phyloP scores from a whole-genome alignment of 2,113 vertebrate genomes.

The Silurus glanis region DNA sequence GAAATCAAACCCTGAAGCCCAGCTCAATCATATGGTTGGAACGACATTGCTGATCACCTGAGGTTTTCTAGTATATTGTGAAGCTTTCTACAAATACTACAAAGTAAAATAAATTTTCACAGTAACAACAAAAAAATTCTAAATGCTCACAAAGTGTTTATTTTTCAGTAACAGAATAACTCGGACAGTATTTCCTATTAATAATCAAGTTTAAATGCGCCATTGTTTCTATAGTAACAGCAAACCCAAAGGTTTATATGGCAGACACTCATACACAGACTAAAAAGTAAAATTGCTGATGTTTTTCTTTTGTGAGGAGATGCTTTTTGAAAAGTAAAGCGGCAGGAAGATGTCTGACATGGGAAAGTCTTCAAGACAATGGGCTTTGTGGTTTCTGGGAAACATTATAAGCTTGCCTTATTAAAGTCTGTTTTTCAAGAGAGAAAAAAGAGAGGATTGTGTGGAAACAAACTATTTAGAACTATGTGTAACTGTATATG shows the following conservation, averaged over 20 bases:
- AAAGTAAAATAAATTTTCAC: neutral
- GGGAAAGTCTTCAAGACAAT: neutral
- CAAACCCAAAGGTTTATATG: neutral
- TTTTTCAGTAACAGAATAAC: neutral
- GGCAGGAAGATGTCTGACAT: neutral
- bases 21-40: slow-evolving; percentile 60
- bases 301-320: neutral
- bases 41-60: slow-evolving; percentile 41
- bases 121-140: neutral
- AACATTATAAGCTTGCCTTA: neutral
- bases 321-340: neutral
- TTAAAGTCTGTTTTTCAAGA: neutral
- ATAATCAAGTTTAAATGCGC: neutral
- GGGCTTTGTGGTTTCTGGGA: neutral
- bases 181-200: neutral
- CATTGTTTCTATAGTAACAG: neutral
- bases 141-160: neutral
- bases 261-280: neutral
- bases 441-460: neutral
- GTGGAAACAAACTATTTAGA: neutral
- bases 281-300: neutral
- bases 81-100: too few species aligned
- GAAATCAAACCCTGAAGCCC: slow-evolving; percentile 53
- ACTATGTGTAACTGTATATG: neutral
- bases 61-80: neutral